Evolutionary conservation across 2,888 invertebrate species (phyloP).

Genomic region (Helicoverpa assulta): DNA sequence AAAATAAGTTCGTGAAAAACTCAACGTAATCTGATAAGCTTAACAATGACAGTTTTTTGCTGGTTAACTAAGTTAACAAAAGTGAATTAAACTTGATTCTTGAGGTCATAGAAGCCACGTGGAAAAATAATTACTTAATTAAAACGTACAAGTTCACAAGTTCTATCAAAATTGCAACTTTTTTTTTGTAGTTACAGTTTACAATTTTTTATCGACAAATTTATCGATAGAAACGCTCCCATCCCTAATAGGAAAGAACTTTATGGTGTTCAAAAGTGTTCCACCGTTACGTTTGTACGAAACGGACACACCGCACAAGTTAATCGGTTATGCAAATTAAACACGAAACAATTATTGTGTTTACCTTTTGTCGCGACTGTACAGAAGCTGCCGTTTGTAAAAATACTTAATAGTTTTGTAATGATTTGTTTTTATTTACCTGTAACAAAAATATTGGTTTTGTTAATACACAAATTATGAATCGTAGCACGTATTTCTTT

Average conservation of each 20-base stretch:
- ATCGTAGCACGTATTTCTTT: too few relatives aligned
- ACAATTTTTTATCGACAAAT: neutral
- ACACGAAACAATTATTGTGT: conserved; percentile 46
- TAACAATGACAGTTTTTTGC: conserved; percentile 28
- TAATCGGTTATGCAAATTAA: conserved; percentile 59
- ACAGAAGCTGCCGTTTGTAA: conserved; percentile 4
- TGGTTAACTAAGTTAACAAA: neutral
- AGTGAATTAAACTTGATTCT: conserved; percentile 2
- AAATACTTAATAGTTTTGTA: conserved; percentile 1
- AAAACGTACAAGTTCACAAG: too few relatives aligned
- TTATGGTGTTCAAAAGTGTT: conserved; percentile 77
- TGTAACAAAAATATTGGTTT: conserved; percentile 52
- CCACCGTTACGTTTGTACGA: conserved; percentile 78
- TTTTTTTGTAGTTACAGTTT: too few relatives aligned
- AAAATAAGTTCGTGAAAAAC: conserved; percentile 50
- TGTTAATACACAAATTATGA: neutral
- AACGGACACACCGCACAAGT: conserved; percentile 53
- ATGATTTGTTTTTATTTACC: conserved; percentile 55
- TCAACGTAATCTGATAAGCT: conserved; percentile 52
- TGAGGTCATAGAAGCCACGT: neutral
- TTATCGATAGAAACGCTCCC: conserved; percentile 44
- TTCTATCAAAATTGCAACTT: too few relatives aligned
- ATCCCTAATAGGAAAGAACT: conserved; percentile 70
- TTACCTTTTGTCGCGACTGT: conserved; percentile 35
- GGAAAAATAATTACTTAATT: neutral